Base-by-base conservation (phyloP, 2,888 invertebrate species). In the Neoaliturus tenellus region DNA sequence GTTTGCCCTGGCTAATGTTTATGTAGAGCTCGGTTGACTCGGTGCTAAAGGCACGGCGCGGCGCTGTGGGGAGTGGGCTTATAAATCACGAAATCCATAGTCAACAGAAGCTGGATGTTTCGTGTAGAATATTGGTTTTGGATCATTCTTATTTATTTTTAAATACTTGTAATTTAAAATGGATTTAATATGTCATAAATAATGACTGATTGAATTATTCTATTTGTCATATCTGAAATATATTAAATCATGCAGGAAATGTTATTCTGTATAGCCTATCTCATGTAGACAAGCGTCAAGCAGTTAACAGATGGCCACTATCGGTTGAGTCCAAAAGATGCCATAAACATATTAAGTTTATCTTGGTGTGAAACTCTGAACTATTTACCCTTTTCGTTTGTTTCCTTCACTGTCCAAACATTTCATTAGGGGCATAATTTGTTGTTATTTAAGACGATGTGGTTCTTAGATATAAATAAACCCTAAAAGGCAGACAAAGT, bases 31-130 rank as follows among this genome's bases (percentile, higher is more conserved):
- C 4, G 17, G n/a, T n/a, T n/a, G n/a, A n/a, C 31, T 20, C 5
- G 67, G 33, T 17, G 25, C 23, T 55, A 55, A 5, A 20, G 28
- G 62, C 62, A n/a, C 48, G 14, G 48, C 23, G 62, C 25, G 62
- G 1, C 62, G 62, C 20, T 23, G 44, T 17, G n/a, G n/a, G 25
- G 4, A 55, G 55, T 55, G 48, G 48, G 51, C 14, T 25, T 12
- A 31, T 55, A 62, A 62, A 62, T 62, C 8, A 14, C 31, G 62
- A 23, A 23, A 71, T 71, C n/a, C 71, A 71, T 71, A 71, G 35
- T 71, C 35, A 71, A 71, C 20, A 41, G 71, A 31, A 31, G 31
- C 31, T 71, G 71, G 35, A 39, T n/a, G 71, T 71, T 71, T 62
- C 44, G 28, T 62, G 28, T 62, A 31, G 31, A 14, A 62, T 62